These are phyloP conservation scores for Axinella damicornis DNA, from an alignment of 37 sponge, comb jelly and placozoan genomes.

Conservation along the genomic window DNA sequence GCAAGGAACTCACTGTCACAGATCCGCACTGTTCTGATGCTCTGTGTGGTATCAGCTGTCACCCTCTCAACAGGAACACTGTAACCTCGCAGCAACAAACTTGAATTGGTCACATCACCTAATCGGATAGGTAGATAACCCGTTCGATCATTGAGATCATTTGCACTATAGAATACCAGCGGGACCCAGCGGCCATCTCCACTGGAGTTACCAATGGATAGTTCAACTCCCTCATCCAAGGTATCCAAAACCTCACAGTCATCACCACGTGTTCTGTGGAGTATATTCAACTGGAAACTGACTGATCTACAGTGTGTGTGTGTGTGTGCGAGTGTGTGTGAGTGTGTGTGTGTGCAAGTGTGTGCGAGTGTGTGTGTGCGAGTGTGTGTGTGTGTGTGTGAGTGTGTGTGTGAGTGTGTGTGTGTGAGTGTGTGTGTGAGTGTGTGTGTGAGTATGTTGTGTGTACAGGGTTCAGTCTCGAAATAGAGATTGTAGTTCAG, in stretches of 20 bases:
- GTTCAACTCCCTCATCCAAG: conserved; percentile 15
- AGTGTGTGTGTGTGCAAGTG: not conserved
- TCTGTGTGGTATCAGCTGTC: not conserved
- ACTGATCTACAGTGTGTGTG: not conserved
- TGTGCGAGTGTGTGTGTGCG: not conserved
- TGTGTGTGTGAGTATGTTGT: not conserved
- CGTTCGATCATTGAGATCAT: not conserved
- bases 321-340: not conserved
- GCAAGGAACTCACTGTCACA: not conserved
- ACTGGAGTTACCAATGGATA: not conserved
- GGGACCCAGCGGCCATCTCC: not conserved
- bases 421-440: too few species aligned
- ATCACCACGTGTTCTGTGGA: not conserved
- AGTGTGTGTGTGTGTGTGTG: conserved; percentile 6
- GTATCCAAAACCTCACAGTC: not conserved
- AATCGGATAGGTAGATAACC: not conserved
- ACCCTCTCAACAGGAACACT: not conserved
- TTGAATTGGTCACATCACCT: not conserved
- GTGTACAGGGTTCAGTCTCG: too few species aligned
- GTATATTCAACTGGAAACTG: not conserved
- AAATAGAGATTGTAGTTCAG: too few species aligned
- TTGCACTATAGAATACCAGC: not conserved
- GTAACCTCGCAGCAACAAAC: not conserved
- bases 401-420: not conserved
- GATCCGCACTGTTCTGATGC: not conserved